Conservation (phyloP, 2,888 invertebrate species). For the Mythimna albipuncta region DNA sequence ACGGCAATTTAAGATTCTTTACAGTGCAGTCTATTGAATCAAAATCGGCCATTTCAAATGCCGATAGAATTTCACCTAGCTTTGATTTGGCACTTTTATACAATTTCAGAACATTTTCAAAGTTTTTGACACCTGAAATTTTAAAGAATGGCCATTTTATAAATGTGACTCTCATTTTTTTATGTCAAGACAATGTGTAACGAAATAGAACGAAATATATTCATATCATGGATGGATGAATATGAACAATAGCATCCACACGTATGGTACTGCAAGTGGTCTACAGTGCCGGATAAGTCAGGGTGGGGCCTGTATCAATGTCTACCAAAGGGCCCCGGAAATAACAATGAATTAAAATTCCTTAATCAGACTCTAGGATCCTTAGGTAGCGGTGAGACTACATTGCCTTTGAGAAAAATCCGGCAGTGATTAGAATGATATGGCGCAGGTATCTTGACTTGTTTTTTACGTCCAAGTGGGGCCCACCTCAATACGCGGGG, state of each 20-base stretch:
- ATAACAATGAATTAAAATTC: too few species aligned
- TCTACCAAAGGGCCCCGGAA: too few species aligned
- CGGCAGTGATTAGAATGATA: too few species aligned
- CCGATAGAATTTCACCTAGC: constrained; percentile 97
- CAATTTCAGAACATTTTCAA: constrained; percentile 94
- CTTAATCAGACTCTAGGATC: too few species aligned
- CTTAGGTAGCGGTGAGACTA: too few species aligned
- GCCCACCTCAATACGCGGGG: too few species aligned
- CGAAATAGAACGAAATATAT: background rate
- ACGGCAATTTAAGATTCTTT: constrained; percentile 89
- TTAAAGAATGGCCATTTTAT: background rate
- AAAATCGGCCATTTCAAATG: constrained; percentile 98
- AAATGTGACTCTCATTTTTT: background rate
- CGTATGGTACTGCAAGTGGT: background rate
- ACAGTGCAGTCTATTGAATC: constrained; percentile 93
- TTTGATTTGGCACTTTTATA: constrained; percentile 94
- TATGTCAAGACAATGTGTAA: constrained; percentile 1
- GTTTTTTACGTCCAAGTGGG: too few species aligned
- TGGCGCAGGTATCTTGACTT: too few species aligned
- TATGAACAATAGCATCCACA: constrained; percentile 10
- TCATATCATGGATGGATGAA: constrained; percentile 2
- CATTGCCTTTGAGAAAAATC: too few species aligned
- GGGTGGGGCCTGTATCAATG: too few species aligned
- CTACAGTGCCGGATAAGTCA: too few species aligned
- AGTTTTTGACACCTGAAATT: constrained; percentile 92